Evolutionary conservation across 2,888 invertebrate genomes (phyloP), one percentile per base, ranked within the genome.

Genomic region (Chrysina gloriosa): DNA sequence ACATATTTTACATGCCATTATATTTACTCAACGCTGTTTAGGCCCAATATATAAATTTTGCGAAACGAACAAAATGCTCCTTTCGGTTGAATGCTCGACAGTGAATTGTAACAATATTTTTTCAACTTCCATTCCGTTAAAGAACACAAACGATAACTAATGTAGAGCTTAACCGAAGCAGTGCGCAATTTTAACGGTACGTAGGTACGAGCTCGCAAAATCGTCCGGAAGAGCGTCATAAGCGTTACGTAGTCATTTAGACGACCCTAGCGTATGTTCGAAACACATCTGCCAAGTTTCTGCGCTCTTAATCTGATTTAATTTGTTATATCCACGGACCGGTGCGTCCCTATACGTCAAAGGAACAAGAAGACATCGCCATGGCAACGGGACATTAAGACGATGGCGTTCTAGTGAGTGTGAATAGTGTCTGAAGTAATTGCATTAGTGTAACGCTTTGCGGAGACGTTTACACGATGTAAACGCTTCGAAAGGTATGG

Each of bases 381-480:
- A 68, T 69, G 61, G 70, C 65, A 70, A 73, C 73, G 67, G 52
- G 63, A 65, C 71, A 56, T 73, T 70, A 70, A 69, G 67, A 69
- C 66, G 65, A 69, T 69, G 67, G 71, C 70, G 68, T 69, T 63
- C 69, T 70, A 70, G 61, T 69, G 70, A 68, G 71, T 72, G 65
- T 65, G 69, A 71, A 69, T 67, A 71, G 68, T 70, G 66, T 65
- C 70, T 67, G 69, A 70, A 58, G 70, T 74, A 74, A 74, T 75
- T 73, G 71, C 67, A 68, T 72, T 74, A 72, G 65, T 70, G 69
- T 48, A 69, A 70, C 68, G 69, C 73, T 74, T 72, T 72, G 67
- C 70, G 71, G 4, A 14, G 5, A 16, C 27, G 52, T 52, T 52
- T 29, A 52, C 29, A 14, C 29, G 9, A 6, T 27, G 29, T 52